Percentiles rank a stretch among this genome's conserved stretches.
Evolutionary conservation across 2,113 vertebrate genomes (phyloP).

Genomic region (Rhynchomys soricoides): DNA sequence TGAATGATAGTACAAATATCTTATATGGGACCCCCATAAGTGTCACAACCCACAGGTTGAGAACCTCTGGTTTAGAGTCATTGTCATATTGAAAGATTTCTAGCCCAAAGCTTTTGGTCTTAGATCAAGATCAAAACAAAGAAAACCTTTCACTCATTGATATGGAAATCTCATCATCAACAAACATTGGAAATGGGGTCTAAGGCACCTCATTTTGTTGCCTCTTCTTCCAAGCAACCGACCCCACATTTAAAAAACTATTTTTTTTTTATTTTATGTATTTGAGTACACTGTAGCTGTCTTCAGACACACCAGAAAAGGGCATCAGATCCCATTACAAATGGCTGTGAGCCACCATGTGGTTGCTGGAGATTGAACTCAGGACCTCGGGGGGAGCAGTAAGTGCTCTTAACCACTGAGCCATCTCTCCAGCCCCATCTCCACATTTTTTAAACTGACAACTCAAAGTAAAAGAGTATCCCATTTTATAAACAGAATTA

Average conservation of each 20-base stretch:
- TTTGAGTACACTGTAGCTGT: too few species aligned
- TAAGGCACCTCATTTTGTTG: neutral
- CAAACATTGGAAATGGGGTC: neutral
- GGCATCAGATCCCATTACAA: too few species aligned
- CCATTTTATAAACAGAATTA: constrained; percentile 7
- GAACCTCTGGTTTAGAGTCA: neutral
- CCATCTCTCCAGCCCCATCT: too few species aligned
- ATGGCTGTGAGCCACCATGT: too few species aligned
- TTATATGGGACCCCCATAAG: neutral
- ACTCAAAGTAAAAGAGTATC: neutral
- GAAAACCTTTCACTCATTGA: neutral
- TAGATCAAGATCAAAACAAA: constrained; percentile 49
- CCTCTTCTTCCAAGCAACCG: neutral
- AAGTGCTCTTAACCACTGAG: too few species aligned
- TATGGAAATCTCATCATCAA: neutral
- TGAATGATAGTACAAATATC: neutral
- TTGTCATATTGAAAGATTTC: neutral
- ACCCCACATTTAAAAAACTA: rapidly evolving
- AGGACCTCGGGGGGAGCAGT: too few species aligned
- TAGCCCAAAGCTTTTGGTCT: constrained; percentile 8
- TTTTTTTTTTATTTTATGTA: too few species aligned
- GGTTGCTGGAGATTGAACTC: too few species aligned
- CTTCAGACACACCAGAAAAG: too few species aligned
- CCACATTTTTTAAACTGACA: neutral
- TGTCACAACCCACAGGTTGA: neutral